Evolutionary conservation across 2,888 invertebrate species (phyloP).

Genomic region (Dendrolimus pini): DNA sequence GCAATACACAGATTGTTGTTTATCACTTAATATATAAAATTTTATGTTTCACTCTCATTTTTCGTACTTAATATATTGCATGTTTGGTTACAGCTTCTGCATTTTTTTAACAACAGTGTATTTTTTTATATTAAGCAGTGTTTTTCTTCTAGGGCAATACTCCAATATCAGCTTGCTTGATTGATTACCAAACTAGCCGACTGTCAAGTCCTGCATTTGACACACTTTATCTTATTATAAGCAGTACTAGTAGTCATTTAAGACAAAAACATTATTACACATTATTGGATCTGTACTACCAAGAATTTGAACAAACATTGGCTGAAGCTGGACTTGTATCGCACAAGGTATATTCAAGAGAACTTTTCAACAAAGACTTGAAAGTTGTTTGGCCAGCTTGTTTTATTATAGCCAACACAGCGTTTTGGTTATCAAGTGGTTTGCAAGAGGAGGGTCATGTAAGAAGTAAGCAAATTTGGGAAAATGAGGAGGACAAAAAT

Average conservation of each 20-base stretch:
- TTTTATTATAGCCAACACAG: slow-evolving; percentile 56
- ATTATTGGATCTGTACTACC: slow-evolving; percentile 44
- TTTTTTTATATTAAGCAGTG: no score
- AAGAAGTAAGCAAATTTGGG: slow-evolving; percentile 40
- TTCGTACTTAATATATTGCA: no score
- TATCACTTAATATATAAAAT: background rate
- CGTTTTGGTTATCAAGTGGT: slow-evolving; percentile 55
- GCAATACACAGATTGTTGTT: background rate
- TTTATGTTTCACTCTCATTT: no score
- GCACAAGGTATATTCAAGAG: slow-evolving; percentile 31
- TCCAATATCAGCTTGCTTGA: slow-evolving; percentile 49
- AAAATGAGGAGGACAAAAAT: slow-evolving; percentile 34
- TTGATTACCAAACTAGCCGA: slow-evolving; percentile 59
- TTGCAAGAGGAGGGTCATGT: slow-evolving; percentile 63
- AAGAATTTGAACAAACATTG: slow-evolving; percentile 33
- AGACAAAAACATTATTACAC: slow-evolving; percentile 31
- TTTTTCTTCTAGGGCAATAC: slow-evolving; percentile 33
- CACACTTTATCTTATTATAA: slow-evolving; percentile 47
- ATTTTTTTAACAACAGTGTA: no score
- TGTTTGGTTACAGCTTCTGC: no score
- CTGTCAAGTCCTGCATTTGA: slow-evolving; percentile 55
- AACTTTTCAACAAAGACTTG: slow-evolving; percentile 45
- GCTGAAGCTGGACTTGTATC: slow-evolving; percentile 23
- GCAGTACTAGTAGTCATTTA: slow-evolving; percentile 39
- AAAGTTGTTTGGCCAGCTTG: slow-evolving; percentile 48